phyloP scores from a whole-genome alignment of 2,113 vertebrate genomes.

The Excalfactoria chinensis region DNA sequence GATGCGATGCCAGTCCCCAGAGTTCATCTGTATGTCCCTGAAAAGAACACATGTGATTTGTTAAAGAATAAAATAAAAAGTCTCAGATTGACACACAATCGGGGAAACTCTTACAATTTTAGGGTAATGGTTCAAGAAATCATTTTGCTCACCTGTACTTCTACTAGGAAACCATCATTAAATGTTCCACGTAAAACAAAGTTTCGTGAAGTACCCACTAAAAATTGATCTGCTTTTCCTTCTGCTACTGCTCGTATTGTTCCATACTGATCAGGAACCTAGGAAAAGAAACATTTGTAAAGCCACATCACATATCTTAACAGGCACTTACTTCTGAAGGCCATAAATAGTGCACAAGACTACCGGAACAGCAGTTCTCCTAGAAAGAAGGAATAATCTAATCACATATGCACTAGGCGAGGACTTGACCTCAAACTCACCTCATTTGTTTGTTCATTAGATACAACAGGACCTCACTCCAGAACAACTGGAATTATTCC shows the following conservation, averaged over 20 bases:
- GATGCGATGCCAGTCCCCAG: constrained; percentile 95
- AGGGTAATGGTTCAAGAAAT: neutral
- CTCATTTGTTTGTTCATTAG: neutral
- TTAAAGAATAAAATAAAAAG: neutral
- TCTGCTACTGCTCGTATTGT: constrained; percentile 94
- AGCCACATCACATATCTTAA: neutral
- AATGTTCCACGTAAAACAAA: constrained; percentile 95
- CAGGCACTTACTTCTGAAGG: neutral
- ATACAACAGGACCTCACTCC: neutral
- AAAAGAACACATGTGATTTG: constrained; percentile 30
- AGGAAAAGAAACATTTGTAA: constrained; percentile 36
- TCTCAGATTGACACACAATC: neutral
- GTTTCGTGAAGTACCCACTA: constrained; percentile 95
- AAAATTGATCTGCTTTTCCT: constrained; percentile 93
- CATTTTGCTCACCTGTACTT: constrained; percentile 89
- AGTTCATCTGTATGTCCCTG: constrained; percentile 98
- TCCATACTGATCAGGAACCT: constrained; percentile 97
- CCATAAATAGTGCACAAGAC: neutral
- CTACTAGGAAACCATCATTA: constrained; percentile 92
- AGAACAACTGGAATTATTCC: neutral
- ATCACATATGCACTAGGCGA: accelerated
- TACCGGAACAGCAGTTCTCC: neutral
- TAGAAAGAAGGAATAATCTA: neutral
- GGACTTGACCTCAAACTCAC: neutral
- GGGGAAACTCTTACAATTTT: neutral